These are phyloP conservation scores for Callopanchax toddi DNA, from an alignment of 2,113 vertebrate genomes.

Conservation along the genomic window DNA sequence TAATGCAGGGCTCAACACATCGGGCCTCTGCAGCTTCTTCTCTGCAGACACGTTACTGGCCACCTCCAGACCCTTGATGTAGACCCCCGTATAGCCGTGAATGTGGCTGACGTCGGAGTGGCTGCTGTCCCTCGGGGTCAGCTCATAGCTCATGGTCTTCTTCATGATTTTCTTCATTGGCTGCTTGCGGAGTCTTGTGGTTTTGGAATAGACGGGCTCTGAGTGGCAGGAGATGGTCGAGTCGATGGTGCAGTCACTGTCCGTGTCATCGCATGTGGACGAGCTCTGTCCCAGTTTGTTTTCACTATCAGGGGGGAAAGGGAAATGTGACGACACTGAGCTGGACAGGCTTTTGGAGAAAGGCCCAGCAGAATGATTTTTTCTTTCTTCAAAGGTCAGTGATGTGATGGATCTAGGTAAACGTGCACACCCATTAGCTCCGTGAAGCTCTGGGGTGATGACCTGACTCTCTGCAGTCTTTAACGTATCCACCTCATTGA, in stretches of 20 bases:
- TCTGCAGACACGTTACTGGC: conserved; percentile 75
- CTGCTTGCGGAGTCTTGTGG: conserved; percentile 77
- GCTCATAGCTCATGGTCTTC: conserved; percentile 81
- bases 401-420: conserved; percentile 28
- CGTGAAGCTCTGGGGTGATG: conserved; percentile 7
- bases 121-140: conserved; percentile 43
- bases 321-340: conserved; percentile 59
- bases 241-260: conserved; percentile 80
- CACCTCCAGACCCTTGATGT: conserved; percentile 85
- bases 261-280: conserved; percentile 75
- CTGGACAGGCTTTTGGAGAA: conserved; percentile 56
- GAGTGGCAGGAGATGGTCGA: conserved; percentile 76
- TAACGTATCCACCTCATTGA: not conserved
- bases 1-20: conserved; percentile 69
- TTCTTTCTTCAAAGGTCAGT: conserved; percentile 58
- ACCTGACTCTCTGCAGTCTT: conserved; percentile 26
- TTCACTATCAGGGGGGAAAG: conserved; percentile 56
- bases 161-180: conserved; percentile 87
- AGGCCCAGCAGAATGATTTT: conserved; percentile 51
- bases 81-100: conserved; percentile 80
- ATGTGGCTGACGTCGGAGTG: conserved; percentile 68
- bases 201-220: conserved; percentile 71
- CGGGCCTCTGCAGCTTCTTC: conserved; percentile 77
- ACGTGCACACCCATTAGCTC: conserved; percentile 10
- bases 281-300: conserved; percentile 57